These are phyloP conservation scores for Margarornis squamiger DNA, from an alignment of 2,797 vertebrate genomes.

Conservation along the genomic window DNA sequence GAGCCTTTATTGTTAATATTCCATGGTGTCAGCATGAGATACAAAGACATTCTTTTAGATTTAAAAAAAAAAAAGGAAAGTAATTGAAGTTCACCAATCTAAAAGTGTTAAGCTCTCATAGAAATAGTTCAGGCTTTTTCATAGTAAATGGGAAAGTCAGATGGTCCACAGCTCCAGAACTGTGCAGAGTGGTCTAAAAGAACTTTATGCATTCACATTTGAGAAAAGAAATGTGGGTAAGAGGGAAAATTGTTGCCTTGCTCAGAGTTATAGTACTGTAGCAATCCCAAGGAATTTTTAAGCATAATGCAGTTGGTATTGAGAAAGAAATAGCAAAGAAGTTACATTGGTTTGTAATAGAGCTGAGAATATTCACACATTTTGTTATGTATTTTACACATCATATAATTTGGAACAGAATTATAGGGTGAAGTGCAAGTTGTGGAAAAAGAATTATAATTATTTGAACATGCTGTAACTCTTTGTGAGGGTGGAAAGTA, in stretches of 20 bases:
- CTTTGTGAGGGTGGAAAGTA: background rate
- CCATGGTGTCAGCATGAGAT: background rate
- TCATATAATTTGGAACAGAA: slow-evolving; percentile 48
- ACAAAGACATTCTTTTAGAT: background rate
- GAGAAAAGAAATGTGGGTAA: background rate
- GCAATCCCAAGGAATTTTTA: background rate
- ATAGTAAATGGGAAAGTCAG: background rate
- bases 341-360: slow-evolving; percentile 27
- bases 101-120: background rate
- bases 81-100: background rate
- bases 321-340: slow-evolving; percentile 1
- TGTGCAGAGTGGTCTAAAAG: background rate
- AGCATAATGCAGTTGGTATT: background rate
- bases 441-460: background rate
- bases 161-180: background rate
- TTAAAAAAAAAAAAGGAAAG: background rate
- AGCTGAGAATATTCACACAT: slow-evolving; percentile 32
- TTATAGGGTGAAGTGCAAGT: slow-evolving; percentile 34
- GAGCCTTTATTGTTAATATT: background rate
- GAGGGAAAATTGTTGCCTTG: slow-evolving; percentile 19
- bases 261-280: background rate
- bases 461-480: background rate
- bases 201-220: background rate
- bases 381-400: slow-evolving; percentile 41
- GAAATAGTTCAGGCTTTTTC: background rate